A percentile compares a stretch with the other conserved stretches of the same genome.
phyloP scores from a whole-genome alignment of 2,113 vertebrate genomes.

The Prolemur simus region DNA sequence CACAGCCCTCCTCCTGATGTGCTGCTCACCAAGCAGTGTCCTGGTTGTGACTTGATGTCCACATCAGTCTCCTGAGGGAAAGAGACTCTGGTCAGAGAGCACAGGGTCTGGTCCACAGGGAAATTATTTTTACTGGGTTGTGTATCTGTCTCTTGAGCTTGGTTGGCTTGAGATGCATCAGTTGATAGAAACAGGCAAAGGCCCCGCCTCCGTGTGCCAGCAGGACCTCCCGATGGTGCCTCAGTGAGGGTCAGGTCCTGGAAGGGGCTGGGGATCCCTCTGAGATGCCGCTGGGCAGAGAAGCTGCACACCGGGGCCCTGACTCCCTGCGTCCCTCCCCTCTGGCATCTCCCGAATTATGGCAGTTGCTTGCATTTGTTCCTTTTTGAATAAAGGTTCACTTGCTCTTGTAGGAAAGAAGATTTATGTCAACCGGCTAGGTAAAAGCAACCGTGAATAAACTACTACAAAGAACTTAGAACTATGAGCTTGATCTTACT shows the following conservation, averaged over 20 bases:
- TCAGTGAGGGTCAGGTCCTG: background rate
- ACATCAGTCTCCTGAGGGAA: accelerated
- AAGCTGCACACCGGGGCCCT: background rate
- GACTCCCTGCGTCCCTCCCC: background rate
- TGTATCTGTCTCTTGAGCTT: background rate
- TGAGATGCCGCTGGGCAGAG: background rate
- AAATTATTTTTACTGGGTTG: background rate
- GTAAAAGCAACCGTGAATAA: background rate
- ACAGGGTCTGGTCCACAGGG: background rate
- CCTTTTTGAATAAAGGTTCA: background rate
- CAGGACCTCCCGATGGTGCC: too few species aligned
- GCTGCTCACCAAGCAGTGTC: background rate
- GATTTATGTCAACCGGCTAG: background rate
- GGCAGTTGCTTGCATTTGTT: background rate
- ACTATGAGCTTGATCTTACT: background rate
- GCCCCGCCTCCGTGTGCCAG: accelerated
- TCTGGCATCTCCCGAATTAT: background rate
- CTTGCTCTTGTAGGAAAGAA: background rate
- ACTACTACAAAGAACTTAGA: background rate
- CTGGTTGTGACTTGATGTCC: background rate
- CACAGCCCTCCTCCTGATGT: background rate
- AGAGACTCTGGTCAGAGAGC: background rate
- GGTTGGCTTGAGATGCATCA: background rate
- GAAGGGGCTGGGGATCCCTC: background rate
- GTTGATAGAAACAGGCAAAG: too few species aligned